These are phyloP conservation scores for Onychomys leucogaster DNA, from an alignment of 2,797 vertebrate species.

Conservation along the genomic window DNA sequence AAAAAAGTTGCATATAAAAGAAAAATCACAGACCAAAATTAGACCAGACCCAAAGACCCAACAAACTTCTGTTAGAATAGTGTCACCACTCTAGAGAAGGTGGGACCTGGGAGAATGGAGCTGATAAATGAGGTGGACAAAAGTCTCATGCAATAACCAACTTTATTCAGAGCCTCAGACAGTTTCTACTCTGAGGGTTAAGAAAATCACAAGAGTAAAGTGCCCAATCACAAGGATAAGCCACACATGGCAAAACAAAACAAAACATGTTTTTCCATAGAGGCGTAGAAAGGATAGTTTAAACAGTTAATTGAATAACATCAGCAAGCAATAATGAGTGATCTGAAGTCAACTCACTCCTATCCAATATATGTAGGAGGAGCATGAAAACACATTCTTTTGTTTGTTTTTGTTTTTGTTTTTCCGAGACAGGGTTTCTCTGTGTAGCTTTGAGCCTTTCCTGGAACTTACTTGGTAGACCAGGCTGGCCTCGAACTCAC, in stretches of 20 bases:
- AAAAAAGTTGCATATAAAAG: background rate
- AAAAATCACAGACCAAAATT: background rate
- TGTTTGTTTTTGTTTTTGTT: too few relatives aligned
- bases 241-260: background rate
- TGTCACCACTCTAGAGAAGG: background rate
- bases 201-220: background rate
- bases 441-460: too few relatives aligned
- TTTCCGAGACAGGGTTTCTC: too few relatives aligned
- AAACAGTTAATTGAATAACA: background rate
- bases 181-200: background rate
- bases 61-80: background rate
- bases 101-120: background rate
- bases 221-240: background rate
- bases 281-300: background rate
- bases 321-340: background rate
- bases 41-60: background rate
- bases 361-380: rapidly evolving
- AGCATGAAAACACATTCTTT: background rate
- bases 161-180: background rate
- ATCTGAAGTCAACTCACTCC: background rate
- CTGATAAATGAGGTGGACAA: background rate
- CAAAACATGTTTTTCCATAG: background rate
- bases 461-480: too few relatives aligned
- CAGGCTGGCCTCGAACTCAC: too few relatives aligned
- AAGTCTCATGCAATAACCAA: background rate